Evolutionary conservation across 2,888 invertebrate species (phyloP).

Genomic region (Lasioglossum villosulum): DNA sequence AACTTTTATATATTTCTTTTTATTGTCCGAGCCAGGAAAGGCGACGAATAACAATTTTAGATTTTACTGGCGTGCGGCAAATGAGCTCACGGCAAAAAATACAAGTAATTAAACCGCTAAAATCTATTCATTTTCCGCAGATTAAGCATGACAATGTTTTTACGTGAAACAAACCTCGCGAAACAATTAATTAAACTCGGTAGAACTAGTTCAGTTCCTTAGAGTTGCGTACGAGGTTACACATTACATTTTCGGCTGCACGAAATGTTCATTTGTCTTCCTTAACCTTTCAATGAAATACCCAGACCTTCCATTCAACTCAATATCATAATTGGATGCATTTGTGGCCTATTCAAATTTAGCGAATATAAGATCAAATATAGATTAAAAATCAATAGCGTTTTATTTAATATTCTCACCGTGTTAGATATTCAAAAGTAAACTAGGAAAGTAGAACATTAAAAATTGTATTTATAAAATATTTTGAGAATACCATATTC

Average conservation of each 20-base stretch:
- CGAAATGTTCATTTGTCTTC: not conserved
- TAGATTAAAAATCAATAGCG: no score
- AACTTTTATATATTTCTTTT: constrained; percentile 18
- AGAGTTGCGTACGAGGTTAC: not conserved
- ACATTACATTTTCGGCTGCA: not conserved
- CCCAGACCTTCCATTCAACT: no score
- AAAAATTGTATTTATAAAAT: no score
- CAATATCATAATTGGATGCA: no score
- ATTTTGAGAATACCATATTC: no score
- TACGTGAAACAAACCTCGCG: not conserved
- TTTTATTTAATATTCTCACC: no score
- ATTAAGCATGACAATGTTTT: not conserved
- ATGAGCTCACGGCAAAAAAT: not conserved
- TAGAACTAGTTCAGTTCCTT: not conserved
- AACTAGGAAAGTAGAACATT: no score
- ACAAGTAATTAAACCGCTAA: not conserved
- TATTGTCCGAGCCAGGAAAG: not conserved
- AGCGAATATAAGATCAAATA: no score
- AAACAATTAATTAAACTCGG: not conserved
- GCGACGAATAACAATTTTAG: constrained; percentile 13
- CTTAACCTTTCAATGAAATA: not conserved
- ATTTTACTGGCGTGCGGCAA: constrained; percentile 13
- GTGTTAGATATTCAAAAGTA: no score
- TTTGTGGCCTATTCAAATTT: no score
- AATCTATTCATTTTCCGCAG: constrained; percentile 8